A percentile compares a stretch with the other conserved stretches of the same genome.
phyloP scores from a whole-genome alignment of 2,797 vertebrate genomes.

The Siniperca undulata region DNA sequence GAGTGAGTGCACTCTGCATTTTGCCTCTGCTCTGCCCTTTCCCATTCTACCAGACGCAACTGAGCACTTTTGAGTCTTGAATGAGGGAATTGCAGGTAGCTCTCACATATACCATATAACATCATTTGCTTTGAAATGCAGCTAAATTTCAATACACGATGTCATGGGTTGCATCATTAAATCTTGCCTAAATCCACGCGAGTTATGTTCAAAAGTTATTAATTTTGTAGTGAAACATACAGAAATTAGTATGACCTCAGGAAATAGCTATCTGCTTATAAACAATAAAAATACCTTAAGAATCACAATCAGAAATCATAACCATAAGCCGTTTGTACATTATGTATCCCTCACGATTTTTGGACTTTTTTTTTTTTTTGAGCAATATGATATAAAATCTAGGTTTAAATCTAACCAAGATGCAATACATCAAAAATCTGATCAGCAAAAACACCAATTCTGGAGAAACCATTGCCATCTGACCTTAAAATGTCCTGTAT shows the following conservation, averaged over 20 bases:
- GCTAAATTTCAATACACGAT: constrained; percentile 6
- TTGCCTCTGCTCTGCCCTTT: constrained; percentile 1
- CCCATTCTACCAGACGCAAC: constrained; percentile 19
- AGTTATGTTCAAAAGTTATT: constrained; percentile 10
- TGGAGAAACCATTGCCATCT: background rate
- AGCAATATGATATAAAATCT: background rate
- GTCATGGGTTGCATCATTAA: constrained; percentile 23
- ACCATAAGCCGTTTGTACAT: background rate
- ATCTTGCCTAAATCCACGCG: background rate
- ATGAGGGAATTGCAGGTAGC: constrained; percentile 15
- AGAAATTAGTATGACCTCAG: background rate
- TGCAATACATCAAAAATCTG: background rate
- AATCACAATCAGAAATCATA: background rate
- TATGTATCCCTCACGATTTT: background rate
- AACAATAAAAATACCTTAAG: background rate
- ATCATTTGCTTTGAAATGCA: constrained; percentile 26
- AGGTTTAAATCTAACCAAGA: background rate
- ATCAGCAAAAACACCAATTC: background rate
- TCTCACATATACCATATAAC: background rate
- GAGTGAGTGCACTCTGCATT: constrained; percentile 40
- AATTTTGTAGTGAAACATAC: background rate
- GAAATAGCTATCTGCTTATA: background rate
- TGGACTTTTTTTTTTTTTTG: background rate
- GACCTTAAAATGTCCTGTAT: background rate
- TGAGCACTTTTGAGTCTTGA: constrained; percentile 17